Percentiles rank a stretch among this genome's conserved stretches.
Evolutionary conservation across 2,888 invertebrate genomes (phyloP).

Genomic region (Odontomyia ornata): DNA sequence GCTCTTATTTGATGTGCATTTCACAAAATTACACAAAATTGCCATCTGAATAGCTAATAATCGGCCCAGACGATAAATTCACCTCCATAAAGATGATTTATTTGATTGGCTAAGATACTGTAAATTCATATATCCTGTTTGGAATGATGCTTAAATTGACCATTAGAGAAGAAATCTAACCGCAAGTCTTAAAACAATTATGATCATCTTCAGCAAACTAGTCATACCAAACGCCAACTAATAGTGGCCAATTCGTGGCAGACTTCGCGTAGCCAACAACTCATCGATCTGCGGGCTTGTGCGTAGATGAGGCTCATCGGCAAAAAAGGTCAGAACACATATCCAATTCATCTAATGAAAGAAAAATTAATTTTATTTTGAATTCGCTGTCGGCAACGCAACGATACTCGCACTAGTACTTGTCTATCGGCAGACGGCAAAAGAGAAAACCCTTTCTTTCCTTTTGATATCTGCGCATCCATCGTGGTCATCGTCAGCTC

Average conservation of each 20-base stretch:
- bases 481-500: conserved; percentile 14
- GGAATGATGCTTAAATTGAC: neutral
- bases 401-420: conserved; percentile 3
- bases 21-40: neutral
- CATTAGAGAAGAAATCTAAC: neutral
- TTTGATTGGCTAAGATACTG: neutral
- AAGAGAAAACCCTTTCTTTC: conserved; percentile 23
- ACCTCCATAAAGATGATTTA: neutral
- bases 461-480: conserved; percentile 3
- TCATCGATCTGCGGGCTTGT: neutral
- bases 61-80: neutral
- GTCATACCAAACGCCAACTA: neutral
- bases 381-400: conserved; percentile 19
- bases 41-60: neutral
- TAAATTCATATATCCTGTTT: neutral
- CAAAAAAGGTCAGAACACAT: conserved; percentile 1
- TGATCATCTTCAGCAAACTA: neutral
- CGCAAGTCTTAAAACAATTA: neutral
- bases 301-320: neutral
- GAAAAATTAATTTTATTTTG: conserved; percentile 35
- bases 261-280: neutral
- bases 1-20: neutral
- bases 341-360: neutral
- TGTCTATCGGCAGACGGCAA: neutral
- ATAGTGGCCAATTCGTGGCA: neutral